Conservation (phyloP, 1,140 invertebrate genomes). For the Drosophila pruinosa region DNA sequence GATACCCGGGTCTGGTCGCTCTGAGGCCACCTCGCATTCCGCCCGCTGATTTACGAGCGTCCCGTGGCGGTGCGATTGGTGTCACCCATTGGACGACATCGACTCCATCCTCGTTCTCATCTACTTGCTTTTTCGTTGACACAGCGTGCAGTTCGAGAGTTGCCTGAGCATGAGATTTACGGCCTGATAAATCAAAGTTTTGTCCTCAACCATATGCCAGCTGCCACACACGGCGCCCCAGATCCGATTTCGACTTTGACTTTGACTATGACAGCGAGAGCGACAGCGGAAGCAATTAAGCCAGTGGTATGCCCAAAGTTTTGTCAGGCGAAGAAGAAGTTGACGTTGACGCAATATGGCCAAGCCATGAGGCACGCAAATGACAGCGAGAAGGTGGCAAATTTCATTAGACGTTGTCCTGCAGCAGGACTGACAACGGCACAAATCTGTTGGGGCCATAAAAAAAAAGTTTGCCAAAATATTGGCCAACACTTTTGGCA, state of each 20-base stretch:
- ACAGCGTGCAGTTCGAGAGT: constrained; percentile 47
- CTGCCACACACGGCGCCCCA: constrained; percentile 35
- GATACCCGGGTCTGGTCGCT: constrained; percentile 15
- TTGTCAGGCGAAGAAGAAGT: constrained; percentile 16
- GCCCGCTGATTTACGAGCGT: constrained; percentile 48
- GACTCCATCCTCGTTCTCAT: background rate
- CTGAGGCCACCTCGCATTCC: constrained; percentile 15
- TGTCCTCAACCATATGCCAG: constrained; percentile 8
- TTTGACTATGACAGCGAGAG: background rate
- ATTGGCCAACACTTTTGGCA: constrained; percentile 59
- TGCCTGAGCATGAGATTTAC: constrained; percentile 33
- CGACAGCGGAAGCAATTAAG: constrained; percentile 68
- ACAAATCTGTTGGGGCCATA: constrained; percentile 65
- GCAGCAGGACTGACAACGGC: constrained; percentile 15
- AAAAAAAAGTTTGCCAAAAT: constrained; percentile 66
- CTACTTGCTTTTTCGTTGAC: background rate
- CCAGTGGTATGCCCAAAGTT: constrained; percentile 42
- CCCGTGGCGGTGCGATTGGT: constrained; percentile 4
- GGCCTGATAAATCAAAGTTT: constrained; percentile 62
- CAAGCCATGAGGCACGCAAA: constrained; percentile 9
- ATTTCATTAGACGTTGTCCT: constrained; percentile 66
- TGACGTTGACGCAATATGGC: constrained; percentile 42
- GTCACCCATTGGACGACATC: background rate
- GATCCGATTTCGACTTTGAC: background rate
- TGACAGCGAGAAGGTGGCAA: constrained; percentile 43